Evolutionary conservation across 2,113 vertebrate species (phyloP).

Genomic region (Suricata suricatta): DNA sequence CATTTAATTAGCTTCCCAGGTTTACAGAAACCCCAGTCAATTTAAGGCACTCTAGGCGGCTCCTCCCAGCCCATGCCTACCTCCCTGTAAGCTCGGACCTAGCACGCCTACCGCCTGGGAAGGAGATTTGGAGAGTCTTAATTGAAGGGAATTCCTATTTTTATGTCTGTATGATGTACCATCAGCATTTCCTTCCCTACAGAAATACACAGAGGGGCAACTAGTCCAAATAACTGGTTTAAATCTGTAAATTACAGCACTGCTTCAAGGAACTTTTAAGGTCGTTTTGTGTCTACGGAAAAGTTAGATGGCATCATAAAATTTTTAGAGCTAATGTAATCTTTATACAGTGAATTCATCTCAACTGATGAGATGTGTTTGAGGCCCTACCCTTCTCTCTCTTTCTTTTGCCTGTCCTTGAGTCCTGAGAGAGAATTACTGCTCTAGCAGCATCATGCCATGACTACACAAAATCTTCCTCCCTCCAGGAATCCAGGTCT

Average conservation of each 20-base stretch:
- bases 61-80: background rate
- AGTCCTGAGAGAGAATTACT: conserved; percentile 53
- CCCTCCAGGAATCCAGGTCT: background rate
- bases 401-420: conserved; percentile 45
- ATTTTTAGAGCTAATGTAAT: conserved; percentile 82
- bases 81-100: conserved; percentile 71
- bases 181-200: conserved; percentile 78
- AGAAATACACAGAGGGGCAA: conserved; percentile 78
- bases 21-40: conserved; percentile 80
- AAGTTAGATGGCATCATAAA: conserved; percentile 79
- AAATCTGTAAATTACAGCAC: conserved; percentile 83
- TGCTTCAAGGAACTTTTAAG: conserved; percentile 83
- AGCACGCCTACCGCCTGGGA: conserved; percentile 75
- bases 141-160: conserved; percentile 84
- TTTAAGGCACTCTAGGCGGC: conserved; percentile 82
- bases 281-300: conserved; percentile 78
- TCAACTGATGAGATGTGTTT: conserved; percentile 47
- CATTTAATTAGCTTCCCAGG: conserved; percentile 84
- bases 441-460: background rate
- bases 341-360: conserved; percentile 63
- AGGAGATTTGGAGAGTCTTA: conserved; percentile 81
- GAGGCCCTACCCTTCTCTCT: background rate
- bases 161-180: conserved; percentile 80
- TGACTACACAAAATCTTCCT: background rate
- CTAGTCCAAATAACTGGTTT: conserved; percentile 82